Base-by-base conservation (phyloP, 2,888 invertebrate species). In the Eristalis tenax region DNA sequence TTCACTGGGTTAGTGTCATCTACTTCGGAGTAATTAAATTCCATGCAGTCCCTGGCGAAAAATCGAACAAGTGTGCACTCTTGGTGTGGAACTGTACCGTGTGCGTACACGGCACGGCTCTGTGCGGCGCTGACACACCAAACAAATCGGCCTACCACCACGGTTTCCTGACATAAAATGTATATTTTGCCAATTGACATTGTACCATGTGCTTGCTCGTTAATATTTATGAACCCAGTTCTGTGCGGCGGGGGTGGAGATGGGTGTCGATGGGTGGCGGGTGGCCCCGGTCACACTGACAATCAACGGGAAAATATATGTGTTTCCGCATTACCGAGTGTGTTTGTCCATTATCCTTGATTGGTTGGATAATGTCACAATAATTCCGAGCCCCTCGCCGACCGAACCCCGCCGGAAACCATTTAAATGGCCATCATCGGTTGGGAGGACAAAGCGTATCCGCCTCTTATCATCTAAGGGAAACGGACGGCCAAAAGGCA, bases 311-410 rank as follows among this genome's bases (percentile, higher is more conserved):
- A 69, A 64, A 81, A 77, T 77, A 82, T 71, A 83, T 83, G 78
- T 59, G 78, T 61, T 86, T 82, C 86, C 86, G 86, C 82, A 82
- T 83, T 82, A 83, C 82, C 82, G 70, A 86, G 86, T 82, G 83
- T 86, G 78, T 83, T 63, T 82, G 74, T 86, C 78, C 86, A 86
- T 86, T 86, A 86, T 86, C 82, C 86, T 71, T 86, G 86, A 86
- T 86, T 86, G 86, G 83, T 69, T 79, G 86, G 86, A 82, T 86
- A 86, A 86, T 86, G 86, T 83, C 86, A 82, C 65, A 75, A 78
- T 86, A 83, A 86, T 86, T 82, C 71, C 64, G 64, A 50, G 18
- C 57, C 69, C 56, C 68, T 77, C 50, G 61, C 65, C 22, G 35
- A 23, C 59, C 61, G 63, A 32, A 8, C 26, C 38, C 15, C 26